Evolutionary conservation across 2,113 vertebrate genomes (phyloP), one percentile per base, ranked within the genome.

Genomic region (Propithecus coquereli): DNA sequence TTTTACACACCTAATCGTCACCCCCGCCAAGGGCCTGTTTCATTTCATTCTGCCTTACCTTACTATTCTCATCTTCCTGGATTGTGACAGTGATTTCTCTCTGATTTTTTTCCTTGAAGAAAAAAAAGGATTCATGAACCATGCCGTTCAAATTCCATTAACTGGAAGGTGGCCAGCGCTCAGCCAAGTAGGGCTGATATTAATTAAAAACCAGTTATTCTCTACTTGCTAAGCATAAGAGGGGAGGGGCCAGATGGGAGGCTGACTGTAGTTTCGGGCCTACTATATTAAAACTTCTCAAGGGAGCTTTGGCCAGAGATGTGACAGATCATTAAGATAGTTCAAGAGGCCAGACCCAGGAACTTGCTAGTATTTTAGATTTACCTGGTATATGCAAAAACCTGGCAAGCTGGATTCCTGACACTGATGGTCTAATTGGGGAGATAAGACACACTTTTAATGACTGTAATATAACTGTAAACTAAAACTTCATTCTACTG

Each of bases 191-290:
- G 6, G 43, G 32, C n/a, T 45, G 86, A 61, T 90, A 4, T 11
- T 96, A 91, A 93, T 79, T 65, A 77, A 77, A 79, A 96, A 73
- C 34, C 32, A 90, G 30, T 90, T 86, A 61, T 16, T 88, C 12
- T 85, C 23, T 86, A 8, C 32, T 50, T 76, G 23, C 10, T 68
- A 63, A 73, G 13, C 54, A 27, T 1, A 57, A 57, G 6, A 50
- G 20, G 54, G 86, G 79, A 59, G 10, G 23, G 23, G 89, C 37
- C 8, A 57, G 25, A 45, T 88, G 43, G 59, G 59, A 77, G 30
- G 20, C 86, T 47, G 17, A 37, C 37, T 79, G 25, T 43, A 61
- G 47, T 43, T 87, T 81, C 37, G 68, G 37, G 32, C 40, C 6
- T 37, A 6, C 10, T 89, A 45, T 65, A 34, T 74, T 83, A 66